These are phyloP conservation scores for Panopea generosa DNA, from an alignment of 2,888 invertebrate species.

Conservation along the genomic window DNA sequence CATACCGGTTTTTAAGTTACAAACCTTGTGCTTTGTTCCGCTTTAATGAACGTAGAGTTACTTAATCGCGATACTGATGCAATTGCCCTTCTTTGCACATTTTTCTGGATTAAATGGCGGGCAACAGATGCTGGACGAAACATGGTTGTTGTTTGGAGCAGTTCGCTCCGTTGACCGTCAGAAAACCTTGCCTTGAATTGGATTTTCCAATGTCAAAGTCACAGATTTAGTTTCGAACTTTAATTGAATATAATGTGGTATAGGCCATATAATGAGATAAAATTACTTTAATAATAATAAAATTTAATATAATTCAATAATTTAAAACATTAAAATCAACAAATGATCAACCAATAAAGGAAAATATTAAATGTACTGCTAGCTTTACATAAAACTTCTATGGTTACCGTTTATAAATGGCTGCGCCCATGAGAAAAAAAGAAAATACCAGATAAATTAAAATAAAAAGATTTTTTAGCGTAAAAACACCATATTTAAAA, in stretches of 20 bases:
- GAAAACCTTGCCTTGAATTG: conserved; percentile 47
- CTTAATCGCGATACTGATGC: conserved; percentile 12
- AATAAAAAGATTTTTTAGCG: too few relatives aligned
- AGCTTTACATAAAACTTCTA: conserved; percentile 30
- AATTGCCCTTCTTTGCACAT: conserved; percentile 51
- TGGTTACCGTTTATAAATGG: conserved; percentile 71
- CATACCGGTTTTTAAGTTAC: neutral
- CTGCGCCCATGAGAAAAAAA: conserved; percentile 47
- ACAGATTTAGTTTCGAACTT: conserved; percentile 10
- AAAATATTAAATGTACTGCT: neutral
- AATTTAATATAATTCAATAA: neutral
- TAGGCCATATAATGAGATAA: too few relatives aligned
- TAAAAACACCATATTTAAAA: too few relatives aligned
- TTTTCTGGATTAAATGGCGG: conserved; percentile 58
- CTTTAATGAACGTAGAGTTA: conserved; percentile 11
- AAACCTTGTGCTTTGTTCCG: conserved; percentile 9
- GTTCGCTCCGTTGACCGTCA: conserved; percentile 61
- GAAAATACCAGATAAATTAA: too few relatives aligned
- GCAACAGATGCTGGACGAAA: conserved; percentile 63
- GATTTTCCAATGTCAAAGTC: conserved; percentile 11
- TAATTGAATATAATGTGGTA: neutral
- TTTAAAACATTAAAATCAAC: neutral
- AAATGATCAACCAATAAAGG: neutral
- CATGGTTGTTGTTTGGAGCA: conserved; percentile 50
- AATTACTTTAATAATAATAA: neutral